phyloP scores from a whole-genome alignment of 2,113 vertebrate genomes.

The Gymnocephalus cernua region DNA sequence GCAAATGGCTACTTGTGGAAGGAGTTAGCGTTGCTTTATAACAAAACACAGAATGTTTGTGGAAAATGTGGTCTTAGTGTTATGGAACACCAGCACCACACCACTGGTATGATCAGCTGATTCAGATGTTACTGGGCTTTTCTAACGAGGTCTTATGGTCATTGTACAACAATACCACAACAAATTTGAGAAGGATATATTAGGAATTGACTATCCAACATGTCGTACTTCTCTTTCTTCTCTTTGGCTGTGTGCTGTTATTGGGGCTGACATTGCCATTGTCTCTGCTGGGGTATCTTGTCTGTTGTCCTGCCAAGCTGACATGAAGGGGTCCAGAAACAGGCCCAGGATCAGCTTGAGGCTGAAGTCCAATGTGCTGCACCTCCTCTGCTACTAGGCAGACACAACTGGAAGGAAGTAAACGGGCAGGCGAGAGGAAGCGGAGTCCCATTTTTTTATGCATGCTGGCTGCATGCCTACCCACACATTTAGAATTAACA shows the following conservation, averaged over 20 bases:
- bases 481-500: conserved; percentile 15
- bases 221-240: background rate
- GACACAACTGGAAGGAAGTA: conserved; percentile 49
- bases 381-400: conserved; percentile 35
- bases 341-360: conserved; percentile 51
- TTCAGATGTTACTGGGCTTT: conserved; percentile 21
- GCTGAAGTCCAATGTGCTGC: conserved; percentile 40
- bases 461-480: conserved; percentile 5
- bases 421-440: conserved; percentile 19
- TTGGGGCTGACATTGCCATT: conserved; percentile 40
- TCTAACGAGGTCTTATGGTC: background rate
- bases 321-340: conserved; percentile 49
- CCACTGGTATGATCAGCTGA: background rate
- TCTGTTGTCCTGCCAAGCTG: conserved; percentile 72
- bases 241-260: conserved; percentile 37
- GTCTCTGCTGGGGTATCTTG: conserved; percentile 40
- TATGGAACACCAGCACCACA: conserved; percentile 6
- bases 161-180: conserved; percentile 10
- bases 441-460: background rate
- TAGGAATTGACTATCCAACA: conserved; percentile 27
- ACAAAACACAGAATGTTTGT: conserved; percentile 12
- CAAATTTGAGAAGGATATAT: conserved; percentile 41
- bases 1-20: background rate
- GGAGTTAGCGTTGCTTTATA: background rate
- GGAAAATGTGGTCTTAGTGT: conserved; percentile 20